Percentiles rank a stretch among this genome's conserved stretches.
phyloP scores from a whole-genome alignment of 1,140 invertebrate species.

The Sinella curviseta region DNA sequence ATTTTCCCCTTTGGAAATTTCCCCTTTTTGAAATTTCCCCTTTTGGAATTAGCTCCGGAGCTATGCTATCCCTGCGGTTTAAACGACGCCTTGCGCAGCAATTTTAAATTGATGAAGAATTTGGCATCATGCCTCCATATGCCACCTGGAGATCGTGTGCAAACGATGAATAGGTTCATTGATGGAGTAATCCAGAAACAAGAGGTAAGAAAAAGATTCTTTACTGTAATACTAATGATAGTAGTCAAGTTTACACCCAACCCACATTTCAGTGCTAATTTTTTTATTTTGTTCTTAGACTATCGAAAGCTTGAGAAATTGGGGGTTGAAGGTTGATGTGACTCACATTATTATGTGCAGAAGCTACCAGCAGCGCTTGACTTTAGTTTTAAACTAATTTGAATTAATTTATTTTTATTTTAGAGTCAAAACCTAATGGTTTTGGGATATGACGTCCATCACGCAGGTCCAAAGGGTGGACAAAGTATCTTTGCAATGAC shows the following conservation, averaged over 20 bases:
- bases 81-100: constrained; percentile 49
- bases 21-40: too few species aligned
- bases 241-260: constrained; percentile 56
- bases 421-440: constrained; percentile 70
- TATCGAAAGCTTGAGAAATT: too few species aligned
- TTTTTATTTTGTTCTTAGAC: too few species aligned
- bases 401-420: too few species aligned
- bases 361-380: too few species aligned
- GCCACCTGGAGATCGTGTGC: constrained; percentile 49
- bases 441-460: constrained; percentile 86
- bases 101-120: constrained; percentile 53
- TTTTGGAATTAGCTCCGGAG: constrained; percentile 56
- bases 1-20: not conserved
- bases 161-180: not conserved
- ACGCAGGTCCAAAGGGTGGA: constrained; percentile 60
- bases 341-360: not conserved
- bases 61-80: constrained; percentile 55
- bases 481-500: constrained; percentile 74
- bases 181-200: not conserved
- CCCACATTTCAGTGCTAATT: too few species aligned
- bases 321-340: too few species aligned
- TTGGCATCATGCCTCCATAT: constrained; percentile 55
- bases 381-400: too few species aligned
- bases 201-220: not conserved
- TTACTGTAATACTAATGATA: not conserved